Base-by-base conservation (phyloP, 2,113 vertebrate genomes). In the Aegypius monachus region DNA sequence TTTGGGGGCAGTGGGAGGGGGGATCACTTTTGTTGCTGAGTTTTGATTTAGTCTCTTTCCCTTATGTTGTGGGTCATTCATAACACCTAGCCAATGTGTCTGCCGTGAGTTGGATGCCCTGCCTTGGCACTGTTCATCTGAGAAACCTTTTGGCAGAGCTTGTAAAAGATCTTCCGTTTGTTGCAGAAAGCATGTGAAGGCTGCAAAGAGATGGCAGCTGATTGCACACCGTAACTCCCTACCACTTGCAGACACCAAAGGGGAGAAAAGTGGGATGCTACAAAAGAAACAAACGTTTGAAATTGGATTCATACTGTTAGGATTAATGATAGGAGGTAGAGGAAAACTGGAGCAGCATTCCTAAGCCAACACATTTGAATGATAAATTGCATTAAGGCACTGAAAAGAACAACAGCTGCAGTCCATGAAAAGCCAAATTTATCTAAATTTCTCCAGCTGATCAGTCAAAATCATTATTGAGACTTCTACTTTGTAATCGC, bases 391-490 rank as follows among this genome's bases (percentile, higher is more conserved):
- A 82, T 96, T 95, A 97, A 96, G 92, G 80, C 92, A 38, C 93
- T 86, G 95, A 97, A 97, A 98, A 96, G 96, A 98, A 92, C 95
- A 98, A 97, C 98, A 98, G 97, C 97, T 98, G 97, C 93, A 96
- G 93, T 96, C 96, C 85, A 82, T 89, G 91, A 95, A 98, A 97
- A 96, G 94, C 96, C 97, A 98, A 94, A 98, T 98, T 98, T 98
- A 97, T 98, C 98, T 97, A 97, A 94, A 97, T 98, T 98, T 98
- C 97, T 98, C 86, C 96, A 97, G 95, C 88, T 97, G 97, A 98
- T 98, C 94, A 91, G 92, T 98, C 91, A 97, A 97, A 97, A 97
- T 93, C 81, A 95, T 97, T 94, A 95, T 61, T 8, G 65, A 91
- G 93, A 67, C 81, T 97, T 90, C 80, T 68, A 90, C 73, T 95